These are phyloP conservation scores for Dallia pectoralis DNA, from an alignment of 2,797 vertebrate genomes.

Conservation along the genomic window DNA sequence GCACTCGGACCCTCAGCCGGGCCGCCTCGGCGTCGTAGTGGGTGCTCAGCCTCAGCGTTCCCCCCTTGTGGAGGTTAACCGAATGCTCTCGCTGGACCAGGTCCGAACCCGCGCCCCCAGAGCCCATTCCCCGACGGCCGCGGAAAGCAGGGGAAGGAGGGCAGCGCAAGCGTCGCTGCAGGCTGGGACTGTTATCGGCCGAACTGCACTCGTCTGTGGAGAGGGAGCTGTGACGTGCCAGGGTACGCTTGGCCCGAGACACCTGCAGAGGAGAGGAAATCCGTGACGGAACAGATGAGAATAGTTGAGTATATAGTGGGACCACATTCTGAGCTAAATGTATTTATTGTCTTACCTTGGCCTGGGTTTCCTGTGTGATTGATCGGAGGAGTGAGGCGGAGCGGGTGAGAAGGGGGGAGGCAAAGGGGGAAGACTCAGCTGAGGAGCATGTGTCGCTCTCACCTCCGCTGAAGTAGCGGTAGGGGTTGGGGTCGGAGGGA, in stretches of 20 bases:
- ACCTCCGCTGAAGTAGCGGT: slow-evolving; percentile 91
- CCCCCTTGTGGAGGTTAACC: slow-evolving; percentile 82
- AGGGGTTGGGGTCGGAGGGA: slow-evolving; percentile 81
- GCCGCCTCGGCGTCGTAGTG: slow-evolving; percentile 86
- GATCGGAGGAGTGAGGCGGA: slow-evolving; percentile 91
- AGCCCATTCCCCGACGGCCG: slow-evolving; percentile 37
- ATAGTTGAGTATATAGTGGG: neutral
- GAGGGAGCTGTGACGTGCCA: slow-evolving; percentile 90
- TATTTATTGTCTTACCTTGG: slow-evolving; percentile 73
- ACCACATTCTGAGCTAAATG: neutral
- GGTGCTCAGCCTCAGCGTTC: slow-evolving; percentile 83
- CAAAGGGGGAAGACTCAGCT: slow-evolving; percentile 91
- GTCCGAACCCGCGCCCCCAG: slow-evolving; percentile 47
- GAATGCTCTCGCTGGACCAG: slow-evolving; percentile 74
- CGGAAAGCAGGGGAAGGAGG: slow-evolving; percentile 65
- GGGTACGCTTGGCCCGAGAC: slow-evolving; percentile 87
- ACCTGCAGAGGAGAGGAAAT: slow-evolving; percentile 43
- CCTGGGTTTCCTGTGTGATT: slow-evolving; percentile 90
- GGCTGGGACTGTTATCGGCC: slow-evolving; percentile 89
- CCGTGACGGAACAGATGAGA: neutral
- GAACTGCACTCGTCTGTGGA: slow-evolving; percentile 94
- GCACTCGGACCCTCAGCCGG: slow-evolving; percentile 83
- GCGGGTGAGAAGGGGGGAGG: slow-evolving; percentile 90
- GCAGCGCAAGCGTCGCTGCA: slow-evolving; percentile 77
- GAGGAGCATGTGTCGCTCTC: slow-evolving; percentile 98